Conservation (phyloP, 2,888 invertebrate genomes). For the Microdon myrmicae region DNA sequence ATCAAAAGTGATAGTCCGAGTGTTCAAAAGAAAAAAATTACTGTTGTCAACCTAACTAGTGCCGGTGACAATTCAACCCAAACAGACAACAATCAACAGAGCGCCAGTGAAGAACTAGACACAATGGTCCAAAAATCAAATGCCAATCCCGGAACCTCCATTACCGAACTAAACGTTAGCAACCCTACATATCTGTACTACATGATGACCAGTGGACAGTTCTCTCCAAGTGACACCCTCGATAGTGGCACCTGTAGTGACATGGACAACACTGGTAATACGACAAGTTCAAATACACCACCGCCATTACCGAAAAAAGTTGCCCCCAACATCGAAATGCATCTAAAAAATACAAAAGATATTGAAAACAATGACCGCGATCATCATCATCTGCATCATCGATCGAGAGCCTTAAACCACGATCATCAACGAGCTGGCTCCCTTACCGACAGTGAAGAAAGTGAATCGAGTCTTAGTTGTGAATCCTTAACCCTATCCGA, state of each 20-base stretch:
- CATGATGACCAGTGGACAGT: slow-evolving; percentile 82
- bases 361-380: slow-evolving; percentile 53
- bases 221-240: slow-evolving; percentile 82
- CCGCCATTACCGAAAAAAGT: slow-evolving; percentile 73
- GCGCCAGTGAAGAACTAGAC: slow-evolving; percentile 44
- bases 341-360: slow-evolving; percentile 62
- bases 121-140: slow-evolving; percentile 55
- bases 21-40: slow-evolving; percentile 27
- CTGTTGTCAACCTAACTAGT: slow-evolving; percentile 40
- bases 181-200: slow-evolving; percentile 62
- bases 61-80: slow-evolving; percentile 12
- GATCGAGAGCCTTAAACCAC: slow-evolving; percentile 63
- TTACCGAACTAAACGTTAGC: slow-evolving; percentile 60
- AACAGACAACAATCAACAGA: slow-evolving; percentile 28
- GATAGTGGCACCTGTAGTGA: slow-evolving; percentile 89
- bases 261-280: slow-evolving; percentile 69
- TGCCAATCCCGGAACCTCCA: slow-evolving; percentile 54
- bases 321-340: slow-evolving; percentile 65
- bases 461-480: slow-evolving; percentile 81
- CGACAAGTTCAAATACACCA: slow-evolving; percentile 62
- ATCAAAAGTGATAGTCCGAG: slow-evolving; percentile 21
- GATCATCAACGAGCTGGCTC: slow-evolving; percentile 68
- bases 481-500: slow-evolving; percentile 83
- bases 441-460: slow-evolving; percentile 72
- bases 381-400: slow-evolving; percentile 57